Base-by-base conservation (phyloP, 2,113 vertebrate species). In the Mixornis gularis region DNA sequence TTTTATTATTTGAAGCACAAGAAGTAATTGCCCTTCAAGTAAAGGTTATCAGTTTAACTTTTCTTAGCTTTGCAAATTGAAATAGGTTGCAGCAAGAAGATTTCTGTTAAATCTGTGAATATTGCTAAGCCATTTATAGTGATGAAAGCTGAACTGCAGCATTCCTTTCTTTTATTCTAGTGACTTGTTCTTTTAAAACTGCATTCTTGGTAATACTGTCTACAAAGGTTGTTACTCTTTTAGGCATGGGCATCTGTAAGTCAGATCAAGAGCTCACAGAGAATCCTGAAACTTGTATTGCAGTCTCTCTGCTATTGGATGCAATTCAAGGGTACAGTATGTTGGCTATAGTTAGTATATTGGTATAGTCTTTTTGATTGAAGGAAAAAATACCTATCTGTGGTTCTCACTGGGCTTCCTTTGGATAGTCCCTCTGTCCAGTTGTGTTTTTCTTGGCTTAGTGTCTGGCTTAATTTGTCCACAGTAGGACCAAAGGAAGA, bases 21-120 rank as follows among this genome's bases (percentile, higher is more conserved):
- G 44, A 86, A 89, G 53, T 79, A 91, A 77, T 92, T 94, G 58
- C 49, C 94, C 85, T 93, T 95, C 79, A 69, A 79, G 51, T 77
- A 77, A 90, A 83, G 82, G 92, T 87, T 91, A 91, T 91, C 71
- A 29, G 46, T 71, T 82, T 24, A 81, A 53, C 49, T 83, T 87
- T 70, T 79, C 13, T 72, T 59, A 65, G 73, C 86, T 82, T 89
- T 87, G 74, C 58, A 93, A 92, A 95, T 94, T 87, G 80, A 87
- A 94, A 92, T 76, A 93, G 73, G 69, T 90, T 90, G 56, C 59
- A 63, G 22, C 72, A 58, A 62, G 83, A 89, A 49, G n/a, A 72
- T 85, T 16, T 91, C 30, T 68, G 9, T 84, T n/a, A 72, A 66
- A 72, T 66, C 81, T 77, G 41, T 76, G 71, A 66, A 59, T 69